Evolutionary conservation across 2,888 invertebrate genomes (phyloP).

Genomic region (Standfussiana lucernea): DNA sequence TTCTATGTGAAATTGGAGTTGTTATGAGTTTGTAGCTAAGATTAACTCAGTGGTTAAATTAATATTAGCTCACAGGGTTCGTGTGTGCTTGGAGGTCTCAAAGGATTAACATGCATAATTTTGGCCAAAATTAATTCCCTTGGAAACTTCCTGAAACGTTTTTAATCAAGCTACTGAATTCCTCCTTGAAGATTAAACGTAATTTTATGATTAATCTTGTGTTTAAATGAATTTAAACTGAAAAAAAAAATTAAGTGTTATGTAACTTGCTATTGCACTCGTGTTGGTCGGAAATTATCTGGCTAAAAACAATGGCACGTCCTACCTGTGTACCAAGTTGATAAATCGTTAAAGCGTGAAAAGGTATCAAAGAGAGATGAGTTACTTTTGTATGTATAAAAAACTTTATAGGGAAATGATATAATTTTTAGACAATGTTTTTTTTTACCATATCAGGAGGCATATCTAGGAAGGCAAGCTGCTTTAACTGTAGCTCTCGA

Average conservation of each 20-base stretch:
- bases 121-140: slow-evolving; percentile 19
- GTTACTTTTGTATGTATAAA: neutral
- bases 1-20: neutral
- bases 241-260: neutral
- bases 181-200: neutral
- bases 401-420: neutral
- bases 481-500: neutral
- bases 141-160: slow-evolving; percentile 19
- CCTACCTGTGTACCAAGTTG: neutral
- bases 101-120: slow-evolving; percentile 40
- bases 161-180: slow-evolving; percentile 13
- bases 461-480: neutral
- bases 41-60: slow-evolving; percentile 25
- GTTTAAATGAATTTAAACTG: neutral
- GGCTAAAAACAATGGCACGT: neutral
- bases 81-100: slow-evolving; percentile 18
- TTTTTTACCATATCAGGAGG: neutral
- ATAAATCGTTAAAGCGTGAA: neutral
- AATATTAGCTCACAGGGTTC: slow-evolving; percentile 18
- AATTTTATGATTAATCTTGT: neutral
- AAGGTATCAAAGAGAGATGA: neutral
- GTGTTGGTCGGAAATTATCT: neutral
- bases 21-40: slow-evolving; percentile 3
- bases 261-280: neutral
- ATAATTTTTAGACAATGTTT: neutral